phyloP scores from a whole-genome alignment of 2,797 vertebrate species.

The Dermochelys coriacea region DNA sequence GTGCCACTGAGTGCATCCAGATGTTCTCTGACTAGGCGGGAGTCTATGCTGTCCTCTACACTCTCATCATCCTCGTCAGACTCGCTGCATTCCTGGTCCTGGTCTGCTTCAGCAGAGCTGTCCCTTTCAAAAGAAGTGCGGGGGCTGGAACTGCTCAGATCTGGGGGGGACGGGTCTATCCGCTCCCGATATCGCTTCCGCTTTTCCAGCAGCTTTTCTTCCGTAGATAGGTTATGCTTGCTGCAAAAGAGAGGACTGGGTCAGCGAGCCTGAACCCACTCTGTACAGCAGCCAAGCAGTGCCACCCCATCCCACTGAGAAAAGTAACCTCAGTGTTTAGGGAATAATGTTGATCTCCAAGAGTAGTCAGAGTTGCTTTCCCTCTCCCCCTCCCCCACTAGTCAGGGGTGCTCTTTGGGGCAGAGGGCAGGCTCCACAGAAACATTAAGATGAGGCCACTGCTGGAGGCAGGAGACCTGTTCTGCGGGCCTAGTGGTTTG shows the following conservation, averaged over 20 bases:
- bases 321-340: not conserved
- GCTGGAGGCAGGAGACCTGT: not conserved
- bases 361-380: not conserved
- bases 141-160: conserved; percentile 20
- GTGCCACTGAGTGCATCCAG: conserved; percentile 42
- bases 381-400: not conserved
- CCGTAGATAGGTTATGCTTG: conserved; percentile 44
- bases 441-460: not conserved
- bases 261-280: not conserved
- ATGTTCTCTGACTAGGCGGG: conserved; percentile 50
- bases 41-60: not conserved
- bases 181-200: conserved; percentile 40
- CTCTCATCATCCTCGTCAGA: conserved; percentile 32
- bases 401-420: not conserved
- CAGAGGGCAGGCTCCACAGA: not conserved
- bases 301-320: not conserved
- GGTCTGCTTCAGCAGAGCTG: conserved; percentile 24
- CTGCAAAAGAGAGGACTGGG: conserved; percentile 38
- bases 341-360: not conserved
- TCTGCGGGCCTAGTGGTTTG: not conserved
- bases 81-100: conserved; percentile 62
- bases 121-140: not conserved
- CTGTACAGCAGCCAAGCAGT: not conserved
- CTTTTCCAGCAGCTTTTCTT: conserved; percentile 63
- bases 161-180: conserved; percentile 3